phyloP scores from a whole-genome alignment of 2,113 vertebrate species.

The Romanogobio albipinnatus region DNA sequence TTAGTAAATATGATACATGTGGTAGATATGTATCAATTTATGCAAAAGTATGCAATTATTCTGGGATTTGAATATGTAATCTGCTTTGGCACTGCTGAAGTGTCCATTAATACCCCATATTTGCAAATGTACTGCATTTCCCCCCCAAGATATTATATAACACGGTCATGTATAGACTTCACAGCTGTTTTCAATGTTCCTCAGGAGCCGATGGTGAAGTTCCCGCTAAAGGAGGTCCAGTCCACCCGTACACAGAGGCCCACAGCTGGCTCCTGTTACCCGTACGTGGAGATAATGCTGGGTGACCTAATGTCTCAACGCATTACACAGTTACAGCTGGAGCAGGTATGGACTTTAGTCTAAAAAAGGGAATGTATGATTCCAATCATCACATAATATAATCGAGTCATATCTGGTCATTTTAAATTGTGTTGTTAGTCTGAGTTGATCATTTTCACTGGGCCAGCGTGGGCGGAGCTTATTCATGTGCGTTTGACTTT shows the following conservation, averaged over 20 bases:
- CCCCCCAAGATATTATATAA: neutral
- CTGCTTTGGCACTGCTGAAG: neutral
- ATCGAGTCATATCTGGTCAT: neutral
- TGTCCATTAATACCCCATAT: neutral
- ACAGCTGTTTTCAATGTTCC: slow-evolving; percentile 28
- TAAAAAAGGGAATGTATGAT: neutral
- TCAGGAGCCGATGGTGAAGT: slow-evolving; percentile 86
- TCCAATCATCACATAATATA: neutral
- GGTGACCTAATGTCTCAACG: slow-evolving; percentile 86
- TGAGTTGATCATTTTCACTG: neutral
- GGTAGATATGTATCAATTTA: neutral
- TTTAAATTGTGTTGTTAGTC: slow-evolving; percentile 8
- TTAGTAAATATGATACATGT: no score
- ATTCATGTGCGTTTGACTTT: slow-evolving; percentile 18
- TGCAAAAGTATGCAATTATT: neutral
- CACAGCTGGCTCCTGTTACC: slow-evolving; percentile 86
- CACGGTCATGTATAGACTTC: neutral
- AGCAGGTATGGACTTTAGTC: slow-evolving; percentile 80
- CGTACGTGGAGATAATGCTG: slow-evolving; percentile 90
- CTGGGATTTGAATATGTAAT: neutral
- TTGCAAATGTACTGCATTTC: neutral
- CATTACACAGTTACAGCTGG: slow-evolving; percentile 91
- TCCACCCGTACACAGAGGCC: slow-evolving; percentile 89
- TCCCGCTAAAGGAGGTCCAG: slow-evolving; percentile 91
- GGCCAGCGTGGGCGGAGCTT: slow-evolving; percentile 34